Evolutionary conservation across 23 tunicate species (phyloP), one percentile per base, ranked within the genome.

Genomic region (Halocynthia roretzi): DNA sequence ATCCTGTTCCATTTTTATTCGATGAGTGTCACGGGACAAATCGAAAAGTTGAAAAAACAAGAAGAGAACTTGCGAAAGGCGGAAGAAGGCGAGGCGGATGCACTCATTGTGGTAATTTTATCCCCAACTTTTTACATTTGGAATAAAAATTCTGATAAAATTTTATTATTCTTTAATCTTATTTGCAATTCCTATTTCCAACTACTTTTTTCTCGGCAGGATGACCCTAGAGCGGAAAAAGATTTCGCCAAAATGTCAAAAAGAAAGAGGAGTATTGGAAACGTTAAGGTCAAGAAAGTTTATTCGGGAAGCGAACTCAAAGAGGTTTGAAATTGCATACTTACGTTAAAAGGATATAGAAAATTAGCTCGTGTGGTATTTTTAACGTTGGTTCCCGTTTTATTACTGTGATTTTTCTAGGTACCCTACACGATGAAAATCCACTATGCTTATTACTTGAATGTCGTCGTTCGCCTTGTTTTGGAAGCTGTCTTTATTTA

Each of bases 1-100:
- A 85, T 92, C 10, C 80, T 92, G 62, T 92, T 92, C 82, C 98
- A 92, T 66, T 92, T 92, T 62, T 92, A 92, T 73, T 87, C 87
- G 9, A 52, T 86, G 82, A 73, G 89, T 68, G 76, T 92, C 15
- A 68, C 83, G 8, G 87, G 92, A 6, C 84, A 92, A 67, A 92
- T 92, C 73, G 89, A 92, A 63, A 92, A 92, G 61, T 51, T 65
- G 19, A 65, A 65, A 15, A 40, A 65, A 15, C 17, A 65, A 15
- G 22, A 40, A 15, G 31, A 58, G 31, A 65, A 65, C 70, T 54
- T 92, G n/a, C 78, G 80, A 40, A 80, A 79, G 6, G 64, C 54
- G 48, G 90, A 85, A 71, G 97, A 91, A 23, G 97, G 87, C 6
- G 86, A 85, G 17, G 65, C 53, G 71, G 81, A 71, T 49, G 23